Evolutionary conservation across 2,888 invertebrate genomes (phyloP), one percentile per base, ranked within the genome.

Genomic region (Ethmia dodecea): DNA sequence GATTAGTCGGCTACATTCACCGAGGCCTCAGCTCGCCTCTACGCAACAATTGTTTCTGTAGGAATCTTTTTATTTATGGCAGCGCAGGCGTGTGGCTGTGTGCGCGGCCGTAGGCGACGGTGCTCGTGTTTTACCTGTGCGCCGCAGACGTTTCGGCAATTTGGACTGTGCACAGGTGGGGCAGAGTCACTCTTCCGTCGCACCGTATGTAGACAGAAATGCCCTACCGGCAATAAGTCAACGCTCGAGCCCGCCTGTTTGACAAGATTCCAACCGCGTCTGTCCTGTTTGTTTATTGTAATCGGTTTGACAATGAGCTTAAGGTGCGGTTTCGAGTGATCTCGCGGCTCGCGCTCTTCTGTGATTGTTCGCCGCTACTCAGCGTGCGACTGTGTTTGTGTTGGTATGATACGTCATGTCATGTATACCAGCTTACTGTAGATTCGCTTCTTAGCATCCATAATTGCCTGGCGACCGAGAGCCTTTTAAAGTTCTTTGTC

Each of bases 261-360:
- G 84, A 86, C 86, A 84, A 84, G 86, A 86, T 86, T 86, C 86
- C 86, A 86, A 81, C 83, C 83, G 83, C 84, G 81, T 80, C 83
- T 83, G 80, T 76, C 80, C 83, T 84, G 86, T 86, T 84, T 86
- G 84, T 83, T 86, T 84, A 86, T 84, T 83, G 83, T 86, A 86
- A 84, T 84, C 84, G 84, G 84, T 84, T 84, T 84, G 79, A 84
- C 84, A 84, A 86, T 84, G 81, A 77, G 84, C 84, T 84, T 86
- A 86, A 86, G 84, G 86, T 84, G 84, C 84, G 84, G 84, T 86
- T 86, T 86, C 81, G 79, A 80, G 77, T 86, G 86, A 83, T 84
- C 78, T 78, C 72, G 59, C 56, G 61, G 62, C 61, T 61, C 63
- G 68, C 70, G 70, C 71, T 70, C 71, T 69, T 64, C 66, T 64